A percentile compares a stretch with the other conserved stretches of the same genome.
Evolutionary conservation across 2,888 invertebrate genomes (phyloP).

Genomic region (Pogonocherus hispidulus): DNA sequence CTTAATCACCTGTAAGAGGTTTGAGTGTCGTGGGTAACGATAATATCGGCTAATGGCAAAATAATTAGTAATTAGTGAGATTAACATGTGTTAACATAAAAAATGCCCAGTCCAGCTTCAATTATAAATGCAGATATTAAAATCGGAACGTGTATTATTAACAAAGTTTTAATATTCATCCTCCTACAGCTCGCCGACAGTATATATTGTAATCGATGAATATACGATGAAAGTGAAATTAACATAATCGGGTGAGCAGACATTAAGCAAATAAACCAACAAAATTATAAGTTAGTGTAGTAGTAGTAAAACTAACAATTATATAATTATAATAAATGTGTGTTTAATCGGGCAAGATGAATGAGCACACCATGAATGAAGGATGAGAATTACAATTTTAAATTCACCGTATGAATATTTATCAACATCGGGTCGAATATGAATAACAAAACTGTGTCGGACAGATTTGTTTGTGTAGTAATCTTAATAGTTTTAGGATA

Average conservation of each 20-base stretch:
- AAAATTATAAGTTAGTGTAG: slow-evolving; percentile 26
- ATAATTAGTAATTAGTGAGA: slow-evolving; percentile 9
- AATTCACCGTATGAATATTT: slow-evolving; percentile 39
- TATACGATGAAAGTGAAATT: slow-evolving; percentile 15
- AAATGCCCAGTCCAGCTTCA: not conserved
- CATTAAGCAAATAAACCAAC: slow-evolving; percentile 31
- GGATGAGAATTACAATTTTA: slow-evolving; percentile 38
- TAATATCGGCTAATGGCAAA: not conserved
- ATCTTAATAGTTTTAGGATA: slow-evolving; percentile 37
- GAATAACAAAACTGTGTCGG: slow-evolving; percentile 35
- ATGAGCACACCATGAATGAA: slow-evolving; percentile 36
- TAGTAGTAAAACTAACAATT: slow-evolving; percentile 36
- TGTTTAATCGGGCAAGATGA: slow-evolving; percentile 35
- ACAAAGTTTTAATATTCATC: slow-evolving; percentile 8
- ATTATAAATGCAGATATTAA: slow-evolving; percentile 17
- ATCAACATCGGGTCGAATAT: slow-evolving; percentile 32
- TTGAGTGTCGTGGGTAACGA: not conserved
- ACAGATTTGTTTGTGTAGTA: slow-evolving; percentile 32
- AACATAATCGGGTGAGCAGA: slow-evolving; percentile 22
- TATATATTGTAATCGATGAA: slow-evolving; percentile 14
- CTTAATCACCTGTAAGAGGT: not conserved
- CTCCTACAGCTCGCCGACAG: slow-evolving; percentile 1
- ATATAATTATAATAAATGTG: slow-evolving; percentile 38
- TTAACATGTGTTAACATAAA: slow-evolving; percentile 6
- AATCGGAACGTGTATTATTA: slow-evolving; percentile 13